Evolutionary conservation across 1,140 invertebrate genomes (phyloP).

Genomic region (Antheraea mylitta): DNA sequence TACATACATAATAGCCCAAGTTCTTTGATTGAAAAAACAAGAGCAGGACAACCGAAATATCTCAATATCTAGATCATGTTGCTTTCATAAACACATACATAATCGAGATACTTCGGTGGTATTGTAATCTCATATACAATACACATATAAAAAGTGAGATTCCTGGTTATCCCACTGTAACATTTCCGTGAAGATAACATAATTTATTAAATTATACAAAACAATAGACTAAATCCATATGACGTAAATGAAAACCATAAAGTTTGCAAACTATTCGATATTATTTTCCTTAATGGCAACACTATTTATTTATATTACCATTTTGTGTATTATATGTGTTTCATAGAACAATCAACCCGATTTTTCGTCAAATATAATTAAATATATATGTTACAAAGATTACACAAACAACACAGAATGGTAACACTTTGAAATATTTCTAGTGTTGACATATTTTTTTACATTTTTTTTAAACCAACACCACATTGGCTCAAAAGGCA

Average conservation of each 20-base stretch:
- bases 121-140: not conserved
- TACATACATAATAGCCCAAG: not conserved
- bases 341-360: not conserved
- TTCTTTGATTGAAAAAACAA: not conserved
- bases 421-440: not conserved
- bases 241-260: not conserved
- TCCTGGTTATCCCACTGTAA: not conserved
- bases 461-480: not conserved
- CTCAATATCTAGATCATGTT: not conserved
- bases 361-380: not conserved
- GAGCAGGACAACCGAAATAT: not conserved
- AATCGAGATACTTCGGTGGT: not conserved
- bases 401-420: not conserved
- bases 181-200: not conserved
- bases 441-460: not conserved
- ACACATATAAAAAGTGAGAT: constrained; percentile 3
- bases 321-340: not conserved
- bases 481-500: not conserved
- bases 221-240: not conserved
- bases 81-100: no score
- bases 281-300: constrained; percentile 12
- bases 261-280: not conserved
- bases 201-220: not conserved
- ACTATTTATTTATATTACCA: not conserved
- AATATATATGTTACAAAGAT: not conserved